These are phyloP conservation scores for Characodon lateralis DNA, from an alignment of 2,797 vertebrate species.

Conservation along the genomic window DNA sequence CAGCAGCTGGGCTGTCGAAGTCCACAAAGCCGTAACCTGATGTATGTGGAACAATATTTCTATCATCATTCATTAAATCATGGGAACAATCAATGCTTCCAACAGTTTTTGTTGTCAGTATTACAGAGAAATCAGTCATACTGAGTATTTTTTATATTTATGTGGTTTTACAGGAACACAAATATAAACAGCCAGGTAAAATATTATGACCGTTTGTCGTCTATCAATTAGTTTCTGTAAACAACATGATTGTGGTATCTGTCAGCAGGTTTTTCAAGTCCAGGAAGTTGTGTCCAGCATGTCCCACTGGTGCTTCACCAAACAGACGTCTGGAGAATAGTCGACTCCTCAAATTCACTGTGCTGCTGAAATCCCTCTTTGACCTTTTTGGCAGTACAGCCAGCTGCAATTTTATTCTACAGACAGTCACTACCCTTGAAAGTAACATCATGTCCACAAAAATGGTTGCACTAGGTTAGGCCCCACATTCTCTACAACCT, in stretches of 20 bases:
- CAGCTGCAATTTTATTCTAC: not conserved
- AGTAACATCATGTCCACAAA: not conserved
- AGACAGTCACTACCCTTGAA: not conserved
- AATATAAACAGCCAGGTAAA: not conserved
- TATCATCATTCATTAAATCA: constrained; percentile 19
- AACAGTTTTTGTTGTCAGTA: constrained; percentile 8
- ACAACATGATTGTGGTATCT: not conserved
- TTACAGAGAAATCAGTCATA: not conserved
- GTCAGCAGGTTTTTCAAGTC: not conserved
- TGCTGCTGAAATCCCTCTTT: not conserved
- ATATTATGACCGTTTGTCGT: not conserved
- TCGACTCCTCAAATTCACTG: not conserved
- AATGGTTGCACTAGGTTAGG: not conserved
- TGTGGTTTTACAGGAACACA: not conserved
- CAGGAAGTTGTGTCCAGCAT: not conserved
- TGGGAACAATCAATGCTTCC: not conserved
- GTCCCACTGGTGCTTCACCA: not conserved
- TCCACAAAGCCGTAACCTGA: constrained; percentile 99
- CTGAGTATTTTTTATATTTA: not conserved
- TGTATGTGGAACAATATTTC: constrained; percentile 55
- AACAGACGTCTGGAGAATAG: not conserved
- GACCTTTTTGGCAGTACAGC: not conserved
- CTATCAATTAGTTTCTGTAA: not conserved
- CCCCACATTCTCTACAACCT: not conserved
- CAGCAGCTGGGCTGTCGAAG: constrained; percentile 96